These are phyloP conservation scores for Portunus trituberculatus DNA, from an alignment of 1,140 invertebrate species.

Conservation along the genomic window DNA sequence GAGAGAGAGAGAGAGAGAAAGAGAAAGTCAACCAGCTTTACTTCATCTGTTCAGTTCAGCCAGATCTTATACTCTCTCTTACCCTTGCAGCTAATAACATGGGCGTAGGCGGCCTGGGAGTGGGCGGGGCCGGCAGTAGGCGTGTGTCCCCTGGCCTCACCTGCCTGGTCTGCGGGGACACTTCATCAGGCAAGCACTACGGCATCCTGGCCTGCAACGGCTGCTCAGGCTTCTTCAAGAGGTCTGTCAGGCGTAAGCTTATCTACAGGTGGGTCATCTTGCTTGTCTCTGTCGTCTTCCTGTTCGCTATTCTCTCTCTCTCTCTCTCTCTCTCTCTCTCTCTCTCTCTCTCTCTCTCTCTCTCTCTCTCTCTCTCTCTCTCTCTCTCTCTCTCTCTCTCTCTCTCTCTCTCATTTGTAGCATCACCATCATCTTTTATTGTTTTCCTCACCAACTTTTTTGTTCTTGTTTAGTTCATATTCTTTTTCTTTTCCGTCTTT, in stretches of 20 bases:
- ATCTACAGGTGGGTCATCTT: slow-evolving; percentile 92
- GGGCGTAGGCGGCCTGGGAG: slow-evolving; percentile 40
- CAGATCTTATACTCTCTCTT: background rate
- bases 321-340: background rate
- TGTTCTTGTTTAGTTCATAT: background rate
- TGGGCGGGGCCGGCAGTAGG: slow-evolving; percentile 55
- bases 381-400: background rate
- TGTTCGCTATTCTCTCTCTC: background rate
- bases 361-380: background rate
- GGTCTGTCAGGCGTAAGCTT: slow-evolving; percentile 96
- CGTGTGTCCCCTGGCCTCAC: slow-evolving; percentile 75
- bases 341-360: background rate
- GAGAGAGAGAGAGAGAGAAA: slow-evolving; percentile 27
- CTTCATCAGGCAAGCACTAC: slow-evolving; percentile 98
- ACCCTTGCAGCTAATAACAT: slow-evolving; percentile 48
- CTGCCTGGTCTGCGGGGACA: slow-evolving; percentile 98
- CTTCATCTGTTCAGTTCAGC: no score
- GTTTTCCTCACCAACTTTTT: background rate
- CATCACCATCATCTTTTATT: background rate
- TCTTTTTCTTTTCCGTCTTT: background rate
- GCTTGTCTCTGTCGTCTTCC: background rate
- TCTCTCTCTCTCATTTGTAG: background rate
- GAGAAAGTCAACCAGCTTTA: background rate
- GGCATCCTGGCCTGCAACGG: slow-evolving; percentile 99
- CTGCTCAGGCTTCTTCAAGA: slow-evolving; percentile 99